Base-by-base conservation (phyloP, 2,113 vertebrate genomes). In the Anser cygnoides region DNA sequence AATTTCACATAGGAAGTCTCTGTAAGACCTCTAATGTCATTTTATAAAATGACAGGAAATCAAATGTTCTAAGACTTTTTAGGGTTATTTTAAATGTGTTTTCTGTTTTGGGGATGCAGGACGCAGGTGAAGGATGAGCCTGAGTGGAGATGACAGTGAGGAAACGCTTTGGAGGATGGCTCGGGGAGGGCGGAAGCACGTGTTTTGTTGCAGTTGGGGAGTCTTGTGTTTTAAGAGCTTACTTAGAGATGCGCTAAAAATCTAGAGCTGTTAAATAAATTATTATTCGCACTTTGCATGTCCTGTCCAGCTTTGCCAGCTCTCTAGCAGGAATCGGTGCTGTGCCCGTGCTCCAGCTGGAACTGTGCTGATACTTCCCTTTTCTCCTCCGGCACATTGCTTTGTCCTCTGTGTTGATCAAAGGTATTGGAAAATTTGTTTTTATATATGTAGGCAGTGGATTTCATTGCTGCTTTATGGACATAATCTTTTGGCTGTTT, bases 401-500 rank as follows among this genome's bases (percentile, higher is more conserved):
- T 97, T 97, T 80, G 43, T 96, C 94, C 89, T 96, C 26, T 5
- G n/a, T 35, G 4, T 50, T 91, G 96, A 98, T 98, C 97, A 97
- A 97, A 97, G 94, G 46, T 49, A 31, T 78, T 86, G 82, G 90
- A 87, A 97, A 96, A 90, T 80, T 87, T 89, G 77, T 76, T 93
- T 96, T 97, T 97, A 71, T 97, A 82, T 61, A 63, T 3, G 5
- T 44, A 95, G 84, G 87, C 79, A 83, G 71, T 50, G 77, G 82
- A 91, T 97, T 97, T 97, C 73, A 37, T 91, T 97, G 95, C 95
- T 46, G 44, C 95, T 97, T 97, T 92, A 86, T 46, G 41, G 94
- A 84, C 94, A 96, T 97, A 92, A 96, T 97, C 95, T 97, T 96
- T 95, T 95, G 97, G 87, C 95, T 96, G 58, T 96, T 98, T 94